phyloP scores from a whole-genome alignment of 2,888 invertebrate species.

The Nemapogon koenigi region DNA sequence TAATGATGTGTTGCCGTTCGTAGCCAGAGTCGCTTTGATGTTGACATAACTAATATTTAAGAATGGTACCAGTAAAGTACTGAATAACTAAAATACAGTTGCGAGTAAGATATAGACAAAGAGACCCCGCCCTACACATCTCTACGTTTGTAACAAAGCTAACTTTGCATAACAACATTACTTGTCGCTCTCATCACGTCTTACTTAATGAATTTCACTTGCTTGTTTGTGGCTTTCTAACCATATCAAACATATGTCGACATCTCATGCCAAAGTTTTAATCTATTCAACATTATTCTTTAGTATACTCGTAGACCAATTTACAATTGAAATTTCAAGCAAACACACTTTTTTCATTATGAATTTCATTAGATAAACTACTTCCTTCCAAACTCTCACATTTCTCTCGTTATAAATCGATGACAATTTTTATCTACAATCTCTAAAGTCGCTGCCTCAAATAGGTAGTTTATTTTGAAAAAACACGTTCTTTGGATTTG shows the following conservation, averaged over 20 bases:
- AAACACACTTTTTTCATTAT: not conserved
- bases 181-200: slow-evolving; percentile 9
- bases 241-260: slow-evolving; percentile 1
- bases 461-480: too few relatives aligned
- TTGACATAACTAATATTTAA: too few relatives aligned
- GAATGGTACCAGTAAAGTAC: too few relatives aligned
- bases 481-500: too few relatives aligned
- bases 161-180: slow-evolving; percentile 12
- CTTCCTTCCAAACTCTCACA: not conserved
- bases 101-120: too few relatives aligned
- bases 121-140: slow-evolving; percentile 1
- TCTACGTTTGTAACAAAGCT: slow-evolving; percentile 10
- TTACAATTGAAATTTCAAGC: too few relatives aligned
- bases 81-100: too few relatives aligned
- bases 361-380: not conserved
- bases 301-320: not conserved
- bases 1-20: too few relatives aligned
- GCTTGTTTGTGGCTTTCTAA: slow-evolving; percentile 6
- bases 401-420: not conserved
- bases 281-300: too few relatives aligned
- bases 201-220: slow-evolving; percentile 8
- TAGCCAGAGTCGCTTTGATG: too few relatives aligned
- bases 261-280: not conserved
- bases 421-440: not conserved
- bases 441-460: too few relatives aligned